Evolutionary conservation across 2,113 vertebrate species (phyloP), one percentile per base, ranked within the genome.

Genomic region (Etia nguti): DNA sequence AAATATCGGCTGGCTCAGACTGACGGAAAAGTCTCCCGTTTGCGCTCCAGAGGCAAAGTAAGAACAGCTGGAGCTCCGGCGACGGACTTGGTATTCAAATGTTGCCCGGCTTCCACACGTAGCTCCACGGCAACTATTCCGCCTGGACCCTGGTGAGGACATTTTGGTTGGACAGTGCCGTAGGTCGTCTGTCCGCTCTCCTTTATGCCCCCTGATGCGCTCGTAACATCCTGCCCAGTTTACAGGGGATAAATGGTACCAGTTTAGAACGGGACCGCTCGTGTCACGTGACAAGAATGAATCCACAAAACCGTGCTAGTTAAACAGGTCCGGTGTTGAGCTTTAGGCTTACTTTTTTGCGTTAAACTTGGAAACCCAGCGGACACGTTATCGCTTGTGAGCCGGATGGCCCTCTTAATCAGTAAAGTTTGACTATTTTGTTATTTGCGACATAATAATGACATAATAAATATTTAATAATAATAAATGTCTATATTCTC

Each of bases 1-100:
- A 85, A 97, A 68, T 55, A 98, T 97, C n/a, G 98, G 97, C 20
- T 97, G 98, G 89, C 97, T 98, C 88, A 98, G 93, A 73, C 96
- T 96, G 92, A 97, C 97, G 84, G 97, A 96, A 73, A 97, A 96
- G 88, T 97, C 97, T 31, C 97, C 97, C 1, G 95, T 79, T 38
- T 92, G 95, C 3, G 93, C 82, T 3, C 95, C 80, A 6, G 93
- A 22, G 11, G 93, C 41, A 3, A 94, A 80, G 86, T 90, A 46
- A 0, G 96, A 79, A 43, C 96, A 97, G 84, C 22, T 93, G 79
- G 96, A 97, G 81, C 93, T 92, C 80, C 96, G 94, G 60, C 97
- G 97, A 46, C 96, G 97, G n/a, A 93, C 94, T 0, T 96, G 96
- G 93, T 95, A 93, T 56, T 97, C 97, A 6, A 93, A 91, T 1